Percentiles rank a stretch among this genome's conserved stretches.
Conservation (phyloP, 2,113 vertebrate species). For the Cercocebus atys region DNA sequence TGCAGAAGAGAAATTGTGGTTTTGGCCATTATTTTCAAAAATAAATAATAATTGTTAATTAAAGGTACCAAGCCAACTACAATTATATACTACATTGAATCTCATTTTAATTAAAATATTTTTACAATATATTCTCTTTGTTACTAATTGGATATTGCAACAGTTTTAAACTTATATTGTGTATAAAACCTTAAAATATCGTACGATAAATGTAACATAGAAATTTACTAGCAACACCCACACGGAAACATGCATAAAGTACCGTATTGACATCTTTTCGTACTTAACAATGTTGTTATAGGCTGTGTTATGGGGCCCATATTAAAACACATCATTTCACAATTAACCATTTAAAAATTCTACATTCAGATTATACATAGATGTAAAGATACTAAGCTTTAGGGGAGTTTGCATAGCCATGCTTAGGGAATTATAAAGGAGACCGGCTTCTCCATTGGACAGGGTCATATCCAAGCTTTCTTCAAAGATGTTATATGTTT, state of each 20-base stretch:
- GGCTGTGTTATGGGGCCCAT: background rate
- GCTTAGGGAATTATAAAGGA: constrained; percentile 94
- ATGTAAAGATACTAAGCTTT: constrained; percentile 88
- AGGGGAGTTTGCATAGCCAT: constrained; percentile 94
- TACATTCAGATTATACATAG: constrained; percentile 29
- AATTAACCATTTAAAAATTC: constrained; percentile 33
- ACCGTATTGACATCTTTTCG: too few relatives aligned
- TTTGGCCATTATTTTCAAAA: background rate
- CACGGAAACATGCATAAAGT: constrained; percentile 27
- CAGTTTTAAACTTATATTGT: background rate
- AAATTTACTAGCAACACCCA: constrained; percentile 40
- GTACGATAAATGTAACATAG: constrained; percentile 46
- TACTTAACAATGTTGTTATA: background rate
- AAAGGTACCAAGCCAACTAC: background rate
- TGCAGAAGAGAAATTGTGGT: too few relatives aligned
- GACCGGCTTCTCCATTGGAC: constrained; percentile 96
- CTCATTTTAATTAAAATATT: background rate
- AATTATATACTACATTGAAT: constrained; percentile 25
- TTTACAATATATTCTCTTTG: too few relatives aligned
- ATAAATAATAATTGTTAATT: constrained; percentile 27
- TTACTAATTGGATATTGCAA: too few relatives aligned
- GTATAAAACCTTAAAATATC: background rate
- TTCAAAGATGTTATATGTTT: constrained; percentile 92
- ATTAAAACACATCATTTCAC: constrained; percentile 18
- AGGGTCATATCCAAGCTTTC: constrained; percentile 93